These are phyloP conservation scores for Invenusta paracnida DNA, from an alignment of 2,888 invertebrate species.

Conservation along the genomic window DNA sequence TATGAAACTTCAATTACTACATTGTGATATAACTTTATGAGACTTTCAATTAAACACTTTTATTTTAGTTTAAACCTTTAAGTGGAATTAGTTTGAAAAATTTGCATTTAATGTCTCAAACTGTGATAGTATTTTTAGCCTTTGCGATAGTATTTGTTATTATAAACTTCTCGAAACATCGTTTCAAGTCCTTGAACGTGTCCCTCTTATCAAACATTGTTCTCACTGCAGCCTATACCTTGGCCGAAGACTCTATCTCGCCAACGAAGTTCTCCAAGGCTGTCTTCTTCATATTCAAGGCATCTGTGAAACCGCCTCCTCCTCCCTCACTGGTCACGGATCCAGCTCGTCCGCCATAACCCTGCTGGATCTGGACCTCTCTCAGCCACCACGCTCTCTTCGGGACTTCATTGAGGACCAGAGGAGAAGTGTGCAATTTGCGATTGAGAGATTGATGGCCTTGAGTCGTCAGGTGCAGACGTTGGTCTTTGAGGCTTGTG, in stretches of 20 bases:
- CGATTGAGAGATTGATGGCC: constrained; percentile 50
- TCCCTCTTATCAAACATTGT: too few species aligned
- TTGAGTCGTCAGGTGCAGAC: constrained; percentile 54
- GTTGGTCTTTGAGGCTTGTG: constrained; percentile 58
- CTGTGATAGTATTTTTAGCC: too few species aligned
- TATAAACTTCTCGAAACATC: too few species aligned
- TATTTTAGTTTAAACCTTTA: too few species aligned
- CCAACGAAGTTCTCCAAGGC: constrained; percentile 58
- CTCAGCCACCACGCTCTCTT: constrained; percentile 49
- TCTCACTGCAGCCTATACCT: constrained; percentile 52
- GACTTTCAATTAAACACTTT: too few species aligned
- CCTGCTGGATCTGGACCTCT: constrained; percentile 52
- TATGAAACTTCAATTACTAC: too few species aligned
- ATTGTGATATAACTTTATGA: too few species aligned
- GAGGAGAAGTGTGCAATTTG: constrained; percentile 49
- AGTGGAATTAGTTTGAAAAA: too few species aligned
- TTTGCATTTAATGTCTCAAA: too few species aligned
- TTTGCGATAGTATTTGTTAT: too few species aligned
- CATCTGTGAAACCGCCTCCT: constrained; percentile 55
- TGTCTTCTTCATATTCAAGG: constrained; percentile 56
- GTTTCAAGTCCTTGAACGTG: too few species aligned
- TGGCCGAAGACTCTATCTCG: constrained; percentile 52
- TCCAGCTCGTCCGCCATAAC: constrained; percentile 50
- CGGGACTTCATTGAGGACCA: constrained; percentile 53
- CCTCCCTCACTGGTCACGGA: constrained; percentile 42